Base-by-base conservation (phyloP, 2,797 vertebrate species). In the Tympanoctomys barrerae region DNA sequence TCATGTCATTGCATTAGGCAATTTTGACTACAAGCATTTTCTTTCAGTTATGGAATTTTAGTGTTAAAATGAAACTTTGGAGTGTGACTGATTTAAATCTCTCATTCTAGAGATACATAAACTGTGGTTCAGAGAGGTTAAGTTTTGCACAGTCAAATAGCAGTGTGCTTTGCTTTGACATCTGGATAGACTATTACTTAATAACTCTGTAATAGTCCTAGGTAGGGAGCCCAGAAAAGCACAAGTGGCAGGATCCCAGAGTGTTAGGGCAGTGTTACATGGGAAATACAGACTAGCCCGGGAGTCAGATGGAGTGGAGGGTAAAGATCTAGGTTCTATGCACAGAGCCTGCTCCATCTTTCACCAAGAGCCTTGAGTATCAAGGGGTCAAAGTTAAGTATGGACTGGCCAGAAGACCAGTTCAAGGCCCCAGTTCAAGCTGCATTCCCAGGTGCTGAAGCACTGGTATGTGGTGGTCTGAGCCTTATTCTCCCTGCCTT, bases 61-160 rank as follows among this genome's bases (percentile, higher is more conserved):
- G 7, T 78, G n/a, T 33, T 79, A 70, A 84, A 86, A 42, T 59
- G 33, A 89, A 88, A 62, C 39, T 54, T 88, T 82, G 22, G 62
- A 85, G 62, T 66, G 71, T 57, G 26, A 79, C 28, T 73, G 57
- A 75, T 49, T 62, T 95, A 91, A 33, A 89, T 12, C 21, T 52
- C 14, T 49, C 21, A 52, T 66, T 90, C 18, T 89, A 81, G 33
- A 81, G 83, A 73, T 49, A 49, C 3, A 21, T 59, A 94, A 75
- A 89, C 18, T 59, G n/a, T 91, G n/a, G 66, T 24, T 90, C 46
- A 42, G 49, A 89, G 68, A 92, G 12, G 46, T 86, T 87, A 85
- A 85, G 2, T 7, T 24, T 62, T 77, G 10, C 19, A 9, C n/a
- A 62, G 9, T 87, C 57, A 94, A 42, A 75, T 0, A 79, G 36